Conservation (phyloP, 2,113 vertebrate species). For the Ophiodon elongatus region DNA sequence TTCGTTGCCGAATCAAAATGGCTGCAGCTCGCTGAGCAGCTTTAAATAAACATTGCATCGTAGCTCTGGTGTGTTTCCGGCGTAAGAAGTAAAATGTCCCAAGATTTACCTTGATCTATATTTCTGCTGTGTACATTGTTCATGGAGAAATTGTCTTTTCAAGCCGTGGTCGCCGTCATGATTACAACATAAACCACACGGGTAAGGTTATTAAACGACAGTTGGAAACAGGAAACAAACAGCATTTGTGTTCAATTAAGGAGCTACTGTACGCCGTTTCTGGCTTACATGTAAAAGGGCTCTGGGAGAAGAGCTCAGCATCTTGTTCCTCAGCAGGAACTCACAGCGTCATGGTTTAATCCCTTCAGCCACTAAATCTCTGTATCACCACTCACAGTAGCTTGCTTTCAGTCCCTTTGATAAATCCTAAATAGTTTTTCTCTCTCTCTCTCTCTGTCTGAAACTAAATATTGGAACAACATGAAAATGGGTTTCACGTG, state of each 20-base stretch:
- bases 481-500: conserved; percentile 20
- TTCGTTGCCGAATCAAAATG: no score
- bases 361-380: not conserved
- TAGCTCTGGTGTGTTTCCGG: no score
- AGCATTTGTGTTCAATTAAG: not conserved
- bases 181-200: no score
- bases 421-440: not conserved
- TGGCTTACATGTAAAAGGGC: not conserved
- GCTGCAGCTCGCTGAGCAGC: no score
- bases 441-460: conserved; percentile 2
- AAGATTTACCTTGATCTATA: no score
- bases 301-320: not conserved
- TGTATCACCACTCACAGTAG: not conserved
- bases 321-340: not conserved
- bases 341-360: not conserved
- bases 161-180: no score
- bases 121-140: no score
- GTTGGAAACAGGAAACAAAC: no score
- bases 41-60: no score
- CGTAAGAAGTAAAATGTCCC: no score
- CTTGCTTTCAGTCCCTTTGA: not conserved
- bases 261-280: not conserved
- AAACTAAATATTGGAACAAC: not conserved
- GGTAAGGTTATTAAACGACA: no score
- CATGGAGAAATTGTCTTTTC: no score